phyloP scores from a whole-genome alignment of 2,888 invertebrate genomes.

The Agrotis puta region DNA sequence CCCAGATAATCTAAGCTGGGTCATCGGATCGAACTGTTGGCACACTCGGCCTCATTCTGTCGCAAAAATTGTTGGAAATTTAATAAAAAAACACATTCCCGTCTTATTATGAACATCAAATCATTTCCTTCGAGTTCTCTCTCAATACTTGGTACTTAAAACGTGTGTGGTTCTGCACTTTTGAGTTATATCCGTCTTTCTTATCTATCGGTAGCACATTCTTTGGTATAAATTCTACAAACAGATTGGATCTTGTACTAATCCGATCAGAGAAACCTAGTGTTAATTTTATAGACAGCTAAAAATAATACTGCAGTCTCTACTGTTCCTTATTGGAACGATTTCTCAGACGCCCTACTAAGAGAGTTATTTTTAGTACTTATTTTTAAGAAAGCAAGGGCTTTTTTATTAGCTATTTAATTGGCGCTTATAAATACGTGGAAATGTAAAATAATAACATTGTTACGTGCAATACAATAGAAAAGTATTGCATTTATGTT shows the following conservation, averaged over 20 bases:
- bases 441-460: conserved; percentile 8
- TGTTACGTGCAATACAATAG: background rate
- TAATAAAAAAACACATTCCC: conserved; percentile 62
- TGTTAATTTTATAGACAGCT: background rate
- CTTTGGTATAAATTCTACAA: conserved; percentile 16
- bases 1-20: conserved; percentile 36
- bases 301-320: background rate
- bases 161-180: background rate
- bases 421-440: background rate
- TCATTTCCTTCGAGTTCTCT: conserved; percentile 28
- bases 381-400: background rate
- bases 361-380: background rate
- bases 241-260: conserved; percentile 3
- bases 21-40: conserved; percentile 42
- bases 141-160: conserved; percentile 12
- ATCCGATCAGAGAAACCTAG: conserved; percentile 7
- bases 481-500: background rate
- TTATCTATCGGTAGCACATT: conserved; percentile 12
- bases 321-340: background rate
- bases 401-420: background rate
- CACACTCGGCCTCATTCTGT: conserved; percentile 41
- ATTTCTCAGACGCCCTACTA: background rate
- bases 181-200: conserved; percentile 25
- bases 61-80: conserved; percentile 56
- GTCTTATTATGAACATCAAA: conserved; percentile 56